Evolutionary conservation across 37 sponge, comb jelly and placozoan genomes (phyloP), one percentile per base, ranked within the genome.

Genomic region (Ephydatia muelleri): DNA sequence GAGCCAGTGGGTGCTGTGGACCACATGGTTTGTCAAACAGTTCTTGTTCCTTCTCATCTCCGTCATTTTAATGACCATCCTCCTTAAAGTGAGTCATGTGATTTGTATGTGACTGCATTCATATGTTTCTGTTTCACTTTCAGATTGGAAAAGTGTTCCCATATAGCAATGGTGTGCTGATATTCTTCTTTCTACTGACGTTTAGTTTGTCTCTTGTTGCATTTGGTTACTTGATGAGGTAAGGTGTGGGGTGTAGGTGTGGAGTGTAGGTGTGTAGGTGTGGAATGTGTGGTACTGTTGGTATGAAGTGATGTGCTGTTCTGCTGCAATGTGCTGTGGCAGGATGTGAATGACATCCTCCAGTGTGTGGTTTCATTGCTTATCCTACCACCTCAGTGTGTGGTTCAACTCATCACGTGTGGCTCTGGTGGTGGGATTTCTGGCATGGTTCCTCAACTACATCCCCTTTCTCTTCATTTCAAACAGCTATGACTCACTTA

Each of bases 11-110:
- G 84, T 91, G 22, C 86, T 88, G 29, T 96, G 94, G 95, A 35
- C 81, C 32, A 48, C 96, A 28, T 98, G 99, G 99, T 93, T 92
- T 70, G 68, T 89, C 64, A 93, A 96, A 75, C 94, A 94, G 77
- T 77, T 94, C 67, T 66, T 98, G 65, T 93, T 96, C 67, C 84
- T 96, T 70, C 64, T 94, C 49, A 49, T 96, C 57, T 77, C 92
- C 64, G 85, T 84, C 34, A 25, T 93, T 6, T 36, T 93, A 76
- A 85, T 93, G 68, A 75, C 83, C 34, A 65, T 95, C 0, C 28
- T 93, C 19, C 78, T 97, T 33, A 95, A 91, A 83, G 91, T 88
- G 67, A 68, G 86, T 34, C 57, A 57, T 57, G 57, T 57, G 57
- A 57, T 11, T 57, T 14, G 9, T 1, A 14, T 71, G 16, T 71